A percentile compares a stretch with the other conserved stretches of the same genome.
Conservation (phyloP, 2,797 vertebrate genomes). For the Phataginus tetradactyla region DNA sequence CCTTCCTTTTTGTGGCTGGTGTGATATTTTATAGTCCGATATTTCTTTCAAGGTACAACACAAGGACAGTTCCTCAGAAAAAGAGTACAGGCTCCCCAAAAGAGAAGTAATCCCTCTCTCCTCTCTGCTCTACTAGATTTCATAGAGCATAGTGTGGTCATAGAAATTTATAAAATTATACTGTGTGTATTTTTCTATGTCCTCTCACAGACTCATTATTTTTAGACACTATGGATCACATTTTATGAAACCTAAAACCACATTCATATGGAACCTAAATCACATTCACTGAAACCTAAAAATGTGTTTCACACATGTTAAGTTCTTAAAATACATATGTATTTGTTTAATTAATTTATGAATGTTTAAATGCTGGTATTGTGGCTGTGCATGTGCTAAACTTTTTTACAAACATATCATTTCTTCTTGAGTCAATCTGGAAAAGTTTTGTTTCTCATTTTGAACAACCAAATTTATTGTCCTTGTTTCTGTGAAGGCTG, state of each 20-base stretch:
- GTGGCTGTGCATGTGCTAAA: not conserved
- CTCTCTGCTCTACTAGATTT: not conserved
- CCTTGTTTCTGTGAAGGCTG: not conserved
- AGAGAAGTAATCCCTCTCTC: not conserved
- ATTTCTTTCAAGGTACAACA: not conserved
- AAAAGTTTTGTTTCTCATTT: not conserved
- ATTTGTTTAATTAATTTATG: not conserved
- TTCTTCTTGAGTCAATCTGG: not conserved
- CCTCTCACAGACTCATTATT: not conserved
- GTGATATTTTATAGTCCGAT: not conserved
- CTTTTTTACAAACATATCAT: not conserved
- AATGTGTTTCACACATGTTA: not conserved
- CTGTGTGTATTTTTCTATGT: not conserved
- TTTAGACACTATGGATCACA: not conserved
- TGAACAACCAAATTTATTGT: not conserved
- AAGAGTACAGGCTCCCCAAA: not conserved
- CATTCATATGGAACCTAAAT: too few relatives aligned
- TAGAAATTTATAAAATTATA: not conserved
- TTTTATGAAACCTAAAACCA: not conserved
- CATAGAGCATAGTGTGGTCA: not conserved
- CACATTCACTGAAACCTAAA: not conserved
- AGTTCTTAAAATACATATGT: not conserved
- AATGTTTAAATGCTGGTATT: not conserved
- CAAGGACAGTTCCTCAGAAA: not conserved
- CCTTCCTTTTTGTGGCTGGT: not conserved